A percentile compares a stretch with the other conserved stretches of the same genome.
These are phyloP conservation scores for Caenorhabditis japonica DNA, from an alignment of 2,888 invertebrate species.

Conservation along the genomic window DNA sequence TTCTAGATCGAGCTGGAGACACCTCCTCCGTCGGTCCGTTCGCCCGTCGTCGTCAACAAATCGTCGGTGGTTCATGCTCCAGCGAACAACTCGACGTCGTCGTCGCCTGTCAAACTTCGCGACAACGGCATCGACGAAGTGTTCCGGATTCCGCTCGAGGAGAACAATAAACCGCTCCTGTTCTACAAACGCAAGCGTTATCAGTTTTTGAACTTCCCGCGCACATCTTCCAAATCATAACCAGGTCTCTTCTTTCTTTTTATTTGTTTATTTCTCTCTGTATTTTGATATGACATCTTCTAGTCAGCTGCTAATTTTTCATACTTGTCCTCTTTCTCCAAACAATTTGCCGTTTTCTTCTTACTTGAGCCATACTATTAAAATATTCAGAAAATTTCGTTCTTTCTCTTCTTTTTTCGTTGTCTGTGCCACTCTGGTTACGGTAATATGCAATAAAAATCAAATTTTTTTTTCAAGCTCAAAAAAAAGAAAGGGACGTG, in stretches of 20 bases:
- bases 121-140: slow-evolving; percentile 61
- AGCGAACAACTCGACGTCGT: slow-evolving; percentile 16
- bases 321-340: background rate
- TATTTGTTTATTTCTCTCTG: slow-evolving; percentile 3
- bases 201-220: slow-evolving; percentile 74
- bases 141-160: slow-evolving; percentile 66
- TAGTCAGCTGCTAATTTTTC: slow-evolving; percentile 16
- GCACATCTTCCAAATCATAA: slow-evolving; percentile 63
- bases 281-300: slow-evolving; percentile 42
- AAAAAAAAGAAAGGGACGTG: too few species aligned
- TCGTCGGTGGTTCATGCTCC: slow-evolving; percentile 48
- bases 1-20: slow-evolving; percentile 51
- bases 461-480: background rate
- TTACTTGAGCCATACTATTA: too few species aligned
- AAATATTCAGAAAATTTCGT: too few species aligned
- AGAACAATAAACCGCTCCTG: slow-evolving; percentile 67
- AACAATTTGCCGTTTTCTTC: slow-evolving; percentile 19
- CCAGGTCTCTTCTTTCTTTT: slow-evolving; percentile 32
- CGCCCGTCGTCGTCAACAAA: slow-evolving; percentile 58
- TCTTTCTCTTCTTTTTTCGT: slow-evolving; percentile 3
- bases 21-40: slow-evolving; percentile 52
- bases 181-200: slow-evolving; percentile 73
- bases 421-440: slow-evolving; percentile 46
- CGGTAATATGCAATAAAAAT: slow-evolving; percentile 44
- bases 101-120: slow-evolving; percentile 55